A percentile compares a stretch with the other conserved stretches of the same genome.
These are phyloP conservation scores for Pristionchus arcanus DNA, from an alignment of 2,888 invertebrate genomes.

Conservation along the genomic window DNA sequence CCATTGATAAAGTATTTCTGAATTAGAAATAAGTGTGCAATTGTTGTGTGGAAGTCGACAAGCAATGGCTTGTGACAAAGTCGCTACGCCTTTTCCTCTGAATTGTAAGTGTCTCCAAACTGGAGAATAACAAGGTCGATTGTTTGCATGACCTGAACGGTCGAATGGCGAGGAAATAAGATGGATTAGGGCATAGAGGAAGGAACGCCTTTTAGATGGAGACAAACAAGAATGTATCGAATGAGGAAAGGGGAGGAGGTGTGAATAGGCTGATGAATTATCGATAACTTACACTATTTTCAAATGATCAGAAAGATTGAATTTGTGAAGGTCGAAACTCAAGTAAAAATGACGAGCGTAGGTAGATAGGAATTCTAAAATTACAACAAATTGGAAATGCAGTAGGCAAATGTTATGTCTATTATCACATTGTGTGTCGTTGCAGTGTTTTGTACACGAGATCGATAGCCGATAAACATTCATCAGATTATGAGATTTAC, in stretches of 20 bases:
- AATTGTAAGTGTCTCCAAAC: neutral
- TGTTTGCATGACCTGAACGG: conserved; percentile 45
- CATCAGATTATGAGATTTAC: neutral
- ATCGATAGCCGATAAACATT: neutral
- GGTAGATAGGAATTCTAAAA: no score
- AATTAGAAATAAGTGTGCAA: neutral
- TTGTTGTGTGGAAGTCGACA: neutral
- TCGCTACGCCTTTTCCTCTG: neutral
- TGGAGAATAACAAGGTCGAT: neutral
- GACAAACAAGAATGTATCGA: neutral
- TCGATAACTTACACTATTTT: no score
- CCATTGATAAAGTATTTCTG: conserved; percentile 9
- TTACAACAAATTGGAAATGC: no score
- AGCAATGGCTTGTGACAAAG: neutral
- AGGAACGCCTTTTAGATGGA: neutral
- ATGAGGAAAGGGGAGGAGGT: neutral
- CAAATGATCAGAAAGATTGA: neutral
- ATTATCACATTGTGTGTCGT: neutral
- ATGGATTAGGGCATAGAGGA: neutral
- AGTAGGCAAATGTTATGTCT: no score
- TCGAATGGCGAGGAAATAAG: conserved; percentile 18
- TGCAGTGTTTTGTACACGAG: neutral
- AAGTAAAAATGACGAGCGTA: neutral
- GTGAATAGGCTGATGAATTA: neutral
- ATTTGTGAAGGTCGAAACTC: neutral